Evolutionary conservation across 23 tunicate species (phyloP).

Genomic region (Trididemnum miniatum): DNA sequence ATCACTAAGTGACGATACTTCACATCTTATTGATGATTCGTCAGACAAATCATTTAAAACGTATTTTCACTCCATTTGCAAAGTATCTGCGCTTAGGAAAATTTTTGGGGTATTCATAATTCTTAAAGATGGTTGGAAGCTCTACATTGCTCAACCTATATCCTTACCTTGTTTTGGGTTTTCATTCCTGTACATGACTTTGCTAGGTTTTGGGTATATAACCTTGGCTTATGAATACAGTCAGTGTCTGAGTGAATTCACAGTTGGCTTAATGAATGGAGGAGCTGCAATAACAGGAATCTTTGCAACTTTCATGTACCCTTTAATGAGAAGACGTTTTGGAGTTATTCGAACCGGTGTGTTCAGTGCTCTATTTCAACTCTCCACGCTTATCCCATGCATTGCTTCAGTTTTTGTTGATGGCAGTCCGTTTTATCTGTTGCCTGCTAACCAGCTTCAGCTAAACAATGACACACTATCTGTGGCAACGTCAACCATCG

Average conservation of each 20-base stretch:
- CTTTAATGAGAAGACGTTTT: constrained; percentile 38
- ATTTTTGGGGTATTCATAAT: constrained; percentile 60
- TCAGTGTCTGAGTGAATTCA: constrained; percentile 87
- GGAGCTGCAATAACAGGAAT: constrained; percentile 77
- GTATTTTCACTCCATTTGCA: not conserved
- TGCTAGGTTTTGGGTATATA: constrained; percentile 71
- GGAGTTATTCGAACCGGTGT: constrained; percentile 66
- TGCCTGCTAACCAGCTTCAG: not conserved
- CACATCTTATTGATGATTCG: too few species aligned
- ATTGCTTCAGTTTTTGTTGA: constrained; percentile 60
- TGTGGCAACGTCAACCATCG: not conserved
- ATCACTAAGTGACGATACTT: not conserved
- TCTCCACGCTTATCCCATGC: constrained; percentile 61
- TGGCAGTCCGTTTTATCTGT: constrained; percentile 80
- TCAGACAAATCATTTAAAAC: too few species aligned
- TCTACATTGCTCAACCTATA: constrained; percentile 68
- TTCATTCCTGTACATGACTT: constrained; percentile 79
- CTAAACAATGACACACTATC: not conserved
- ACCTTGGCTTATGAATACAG: constrained; percentile 79
- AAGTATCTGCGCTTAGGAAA: constrained; percentile 15
- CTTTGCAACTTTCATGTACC: constrained; percentile 60
- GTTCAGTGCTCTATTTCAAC: constrained; percentile 54
- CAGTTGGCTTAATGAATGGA: constrained; percentile 63
- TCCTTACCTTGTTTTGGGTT: constrained; percentile 78
- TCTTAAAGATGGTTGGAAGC: constrained; percentile 74